Conservation (phyloP, 2,888 invertebrate species). For the Hydraecia micacea region DNA sequence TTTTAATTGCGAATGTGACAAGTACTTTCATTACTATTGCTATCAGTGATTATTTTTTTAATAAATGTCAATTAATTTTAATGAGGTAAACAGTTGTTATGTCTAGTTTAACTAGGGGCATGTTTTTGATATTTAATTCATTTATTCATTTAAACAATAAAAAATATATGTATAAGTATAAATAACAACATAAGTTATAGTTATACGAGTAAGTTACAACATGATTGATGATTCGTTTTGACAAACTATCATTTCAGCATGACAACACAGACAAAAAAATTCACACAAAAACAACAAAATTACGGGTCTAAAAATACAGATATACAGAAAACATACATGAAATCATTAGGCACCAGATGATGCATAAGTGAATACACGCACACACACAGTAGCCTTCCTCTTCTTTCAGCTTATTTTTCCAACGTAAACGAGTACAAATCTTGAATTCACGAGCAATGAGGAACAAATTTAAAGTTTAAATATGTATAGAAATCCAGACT, state of each 20-base stretch:
- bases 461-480: conserved; percentile 5
- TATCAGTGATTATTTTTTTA: conserved; percentile 8
- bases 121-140: not conserved
- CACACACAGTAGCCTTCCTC: conserved; percentile 21
- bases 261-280: not conserved
- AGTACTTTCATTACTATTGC: not conserved
- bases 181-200: not conserved
- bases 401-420: conserved; percentile 44
- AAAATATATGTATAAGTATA: not conserved
- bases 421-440: conserved; percentile 33
- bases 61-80: conserved; percentile 10
- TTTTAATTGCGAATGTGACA: conserved; percentile 11
- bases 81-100: not conserved
- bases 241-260: not conserved
- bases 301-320: not conserved
- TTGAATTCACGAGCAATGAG: conserved; percentile 38
- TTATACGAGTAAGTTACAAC: not conserved
- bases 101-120: not conserved
- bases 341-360: not conserved
- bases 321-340: not conserved
- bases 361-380: conserved; percentile 20
- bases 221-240: not conserved
- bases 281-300: not conserved
- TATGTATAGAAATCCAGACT: not conserved
- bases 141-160: not conserved